Evolutionary conservation across 2,888 invertebrate genomes (phyloP).

Genomic region (Himalopsyche kuldschensis): DNA sequence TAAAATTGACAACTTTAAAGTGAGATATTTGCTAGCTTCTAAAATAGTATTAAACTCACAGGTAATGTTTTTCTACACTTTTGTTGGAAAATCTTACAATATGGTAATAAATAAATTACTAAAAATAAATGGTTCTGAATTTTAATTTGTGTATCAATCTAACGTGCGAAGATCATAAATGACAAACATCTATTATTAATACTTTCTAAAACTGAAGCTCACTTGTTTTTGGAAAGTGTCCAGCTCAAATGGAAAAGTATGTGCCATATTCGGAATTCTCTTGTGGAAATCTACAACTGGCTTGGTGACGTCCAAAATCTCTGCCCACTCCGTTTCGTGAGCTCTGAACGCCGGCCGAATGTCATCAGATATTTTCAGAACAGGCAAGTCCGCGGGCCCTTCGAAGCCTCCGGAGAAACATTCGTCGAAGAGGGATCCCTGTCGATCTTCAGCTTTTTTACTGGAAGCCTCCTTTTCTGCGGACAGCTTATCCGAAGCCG

Average conservation of each 20-base stretch:
- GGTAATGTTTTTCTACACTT: too few species aligned
- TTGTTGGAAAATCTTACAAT: too few species aligned
- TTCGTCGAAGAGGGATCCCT: slow-evolving; percentile 52
- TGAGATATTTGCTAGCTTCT: too few species aligned
- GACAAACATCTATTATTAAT: too few species aligned
- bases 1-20: too few species aligned
- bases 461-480: slow-evolving; percentile 38
- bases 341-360: slow-evolving; percentile 52
- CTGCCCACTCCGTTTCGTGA: slow-evolving; percentile 76
- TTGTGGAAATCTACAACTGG: slow-evolving; percentile 82
- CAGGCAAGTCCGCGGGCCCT: slow-evolving; percentile 59
- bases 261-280: slow-evolving; percentile 81
- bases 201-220: slow-evolving; percentile 20
- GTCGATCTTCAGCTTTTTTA: slow-evolving; percentile 43
- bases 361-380: slow-evolving; percentile 68
- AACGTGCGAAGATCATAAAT: too few species aligned
- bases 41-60: too few species aligned
- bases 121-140: too few species aligned
- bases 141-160: too few species aligned
- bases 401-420: slow-evolving; percentile 50
- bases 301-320: slow-evolving; percentile 78
- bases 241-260: slow-evolving; percentile 85
- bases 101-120: too few species aligned
- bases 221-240: slow-evolving; percentile 96
- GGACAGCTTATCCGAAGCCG: background rate